Evolutionary conservation across 2,797 vertebrate species (phyloP).

Genomic region (Molossus molossus): DNA sequence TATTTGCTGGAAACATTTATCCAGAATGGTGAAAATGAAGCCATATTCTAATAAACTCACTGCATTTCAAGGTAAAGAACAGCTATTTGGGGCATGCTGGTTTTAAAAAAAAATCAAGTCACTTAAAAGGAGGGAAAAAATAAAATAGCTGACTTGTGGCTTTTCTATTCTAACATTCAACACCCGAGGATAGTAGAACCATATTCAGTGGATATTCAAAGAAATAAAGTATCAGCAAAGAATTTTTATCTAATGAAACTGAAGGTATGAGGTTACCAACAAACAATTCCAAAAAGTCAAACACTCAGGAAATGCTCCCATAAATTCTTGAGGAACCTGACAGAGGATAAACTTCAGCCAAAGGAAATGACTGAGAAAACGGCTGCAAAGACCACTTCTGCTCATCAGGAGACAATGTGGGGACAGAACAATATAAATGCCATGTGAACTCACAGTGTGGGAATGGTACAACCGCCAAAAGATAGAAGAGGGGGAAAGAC

Average conservation of each 20-base stretch:
- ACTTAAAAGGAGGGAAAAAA: not conserved
- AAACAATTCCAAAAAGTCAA: constrained; percentile 50
- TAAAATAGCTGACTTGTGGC: not conserved
- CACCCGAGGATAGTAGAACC: not conserved
- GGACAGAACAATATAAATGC: not conserved
- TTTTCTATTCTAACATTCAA: not conserved
- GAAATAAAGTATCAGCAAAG: not conserved
- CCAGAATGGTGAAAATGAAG: constrained; percentile 15
- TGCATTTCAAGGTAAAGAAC: constrained; percentile 11
- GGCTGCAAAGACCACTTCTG: not conserved
- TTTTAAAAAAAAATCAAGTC: not conserved
- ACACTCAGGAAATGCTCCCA: not conserved
- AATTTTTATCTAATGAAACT: not conserved
- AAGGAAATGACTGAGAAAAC: constrained; percentile 25
- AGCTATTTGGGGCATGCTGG: not conserved
- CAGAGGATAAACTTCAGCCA: constrained; percentile 29
- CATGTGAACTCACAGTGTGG: not conserved
- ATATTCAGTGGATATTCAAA: not conserved
- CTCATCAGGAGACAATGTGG: not conserved
- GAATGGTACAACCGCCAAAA: not conserved
- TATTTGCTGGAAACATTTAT: not conserved
- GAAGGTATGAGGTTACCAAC: not conserved
- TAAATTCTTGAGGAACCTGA: constrained; percentile 38
- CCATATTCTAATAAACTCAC: not conserved
- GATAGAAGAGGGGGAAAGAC: not conserved